These are phyloP conservation scores for Dipodomys merriami DNA, from an alignment of 2,113 vertebrate species.

Conservation along the genomic window DNA sequence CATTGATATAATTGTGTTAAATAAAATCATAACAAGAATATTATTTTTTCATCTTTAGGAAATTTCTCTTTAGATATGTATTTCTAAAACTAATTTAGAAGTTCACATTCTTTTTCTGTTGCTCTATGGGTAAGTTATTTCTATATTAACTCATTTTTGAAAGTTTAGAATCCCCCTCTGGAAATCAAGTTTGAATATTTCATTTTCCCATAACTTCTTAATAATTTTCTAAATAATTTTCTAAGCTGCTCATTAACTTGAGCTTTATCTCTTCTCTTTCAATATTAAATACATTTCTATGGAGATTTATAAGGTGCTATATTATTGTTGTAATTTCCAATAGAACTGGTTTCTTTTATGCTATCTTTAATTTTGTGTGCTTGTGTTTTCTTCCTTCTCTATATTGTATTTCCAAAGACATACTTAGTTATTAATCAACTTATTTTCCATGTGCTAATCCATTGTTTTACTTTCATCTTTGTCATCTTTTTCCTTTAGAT, in stretches of 20 bases:
- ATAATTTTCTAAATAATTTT: conserved; percentile 40
- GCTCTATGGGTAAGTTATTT: neutral
- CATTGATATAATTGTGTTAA: neutral
- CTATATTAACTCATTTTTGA: neutral
- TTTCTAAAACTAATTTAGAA: neutral
- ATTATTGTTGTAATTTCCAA: neutral
- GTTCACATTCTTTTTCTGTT: neutral
- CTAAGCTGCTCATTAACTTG: neutral
- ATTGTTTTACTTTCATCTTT: conserved; percentile 54
- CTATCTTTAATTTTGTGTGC: neutral
- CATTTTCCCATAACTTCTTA: neutral
- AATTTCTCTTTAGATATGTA: neutral
- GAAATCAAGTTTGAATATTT: conserved; percentile 8
- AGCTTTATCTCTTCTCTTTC: neutral
- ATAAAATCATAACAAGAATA: neutral
- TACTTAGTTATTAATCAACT: neutral
- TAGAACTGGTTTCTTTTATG: neutral
- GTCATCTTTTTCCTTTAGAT: neutral
- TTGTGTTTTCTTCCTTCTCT: conserved; percentile 31
- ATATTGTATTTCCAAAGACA: neutral
- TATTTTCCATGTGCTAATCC: conserved; percentile 11
- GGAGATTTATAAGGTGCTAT: neutral
- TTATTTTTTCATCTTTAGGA: neutral
- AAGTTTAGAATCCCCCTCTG: conserved; percentile 8
- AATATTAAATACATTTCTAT: neutral